Conservation (phyloP, 2,888 invertebrate species). For the Tuberolachnus salignus region DNA sequence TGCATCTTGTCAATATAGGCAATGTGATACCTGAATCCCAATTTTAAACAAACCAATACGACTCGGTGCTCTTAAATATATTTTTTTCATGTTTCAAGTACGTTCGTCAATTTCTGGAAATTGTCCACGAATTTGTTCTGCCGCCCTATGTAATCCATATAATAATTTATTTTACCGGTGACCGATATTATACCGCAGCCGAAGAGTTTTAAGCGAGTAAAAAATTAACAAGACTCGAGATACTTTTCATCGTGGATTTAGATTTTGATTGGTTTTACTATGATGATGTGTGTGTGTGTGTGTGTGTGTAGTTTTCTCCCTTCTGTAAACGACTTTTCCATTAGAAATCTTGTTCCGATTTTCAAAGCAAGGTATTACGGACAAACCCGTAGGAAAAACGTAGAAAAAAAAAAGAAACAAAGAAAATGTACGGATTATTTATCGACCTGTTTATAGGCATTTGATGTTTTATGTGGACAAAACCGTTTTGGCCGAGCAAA, state of each 20-base stretch:
- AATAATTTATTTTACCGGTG: neutral
- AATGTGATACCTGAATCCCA: slow-evolving; percentile 59
- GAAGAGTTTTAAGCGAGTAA: too few species aligned
- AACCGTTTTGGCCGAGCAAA: too few species aligned
- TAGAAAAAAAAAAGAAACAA: neutral
- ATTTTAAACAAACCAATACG: slow-evolving; percentile 60
- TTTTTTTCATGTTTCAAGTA: too few species aligned
- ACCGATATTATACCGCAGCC: neutral
- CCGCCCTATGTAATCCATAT: too few species aligned
- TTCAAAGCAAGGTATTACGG: slow-evolving; percentile 14
- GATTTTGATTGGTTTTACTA: too few species aligned
- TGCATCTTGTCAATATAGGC: slow-evolving; percentile 60
- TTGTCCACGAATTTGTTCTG: too few species aligned
- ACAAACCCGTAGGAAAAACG: neutral
- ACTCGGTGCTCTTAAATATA: slow-evolving; percentile 60
- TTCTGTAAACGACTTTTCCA: neutral
- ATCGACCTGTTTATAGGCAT: too few species aligned
- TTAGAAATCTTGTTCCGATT: too few species aligned
- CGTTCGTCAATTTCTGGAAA: slow-evolving; percentile 23
- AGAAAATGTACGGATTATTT: too few species aligned
- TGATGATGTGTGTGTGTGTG: neutral
- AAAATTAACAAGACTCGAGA: too few species aligned
- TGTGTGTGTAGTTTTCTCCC: neutral
- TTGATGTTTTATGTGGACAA: too few species aligned
- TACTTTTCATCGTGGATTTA: neutral